These are phyloP conservation scores for Pocillopora damicornis DNA, from an alignment of 64 coral and sea anemone genomes.

Conservation along the genomic window DNA sequence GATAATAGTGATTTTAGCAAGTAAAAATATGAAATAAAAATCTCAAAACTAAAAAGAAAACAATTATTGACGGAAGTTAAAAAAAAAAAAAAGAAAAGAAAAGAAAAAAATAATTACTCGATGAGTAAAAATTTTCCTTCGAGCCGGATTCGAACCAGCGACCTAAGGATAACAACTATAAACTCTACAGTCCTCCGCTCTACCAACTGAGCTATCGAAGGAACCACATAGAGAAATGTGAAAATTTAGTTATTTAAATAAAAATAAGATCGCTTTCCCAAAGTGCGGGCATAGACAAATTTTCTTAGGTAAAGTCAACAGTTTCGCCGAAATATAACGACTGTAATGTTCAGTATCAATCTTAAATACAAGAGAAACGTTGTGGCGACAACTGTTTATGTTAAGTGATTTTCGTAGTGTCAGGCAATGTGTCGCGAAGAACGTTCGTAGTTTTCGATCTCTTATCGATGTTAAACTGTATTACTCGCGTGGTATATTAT, in stretches of 20 bases:
- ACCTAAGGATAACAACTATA: conserved; percentile 34
- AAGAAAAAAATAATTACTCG: not conserved
- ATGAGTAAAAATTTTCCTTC: conserved; percentile 13
- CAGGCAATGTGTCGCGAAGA: too few relatives aligned
- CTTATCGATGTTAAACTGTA: too few relatives aligned
- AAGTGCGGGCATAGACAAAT: too few relatives aligned
- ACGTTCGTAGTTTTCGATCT: too few relatives aligned
- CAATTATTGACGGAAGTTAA: not conserved
- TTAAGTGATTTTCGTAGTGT: too few relatives aligned
- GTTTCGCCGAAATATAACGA: too few relatives aligned
- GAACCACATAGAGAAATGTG: fast-evolving
- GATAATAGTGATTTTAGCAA: not conserved
- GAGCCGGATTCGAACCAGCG: conserved; percentile 92
- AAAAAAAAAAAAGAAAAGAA: conserved; percentile 1
- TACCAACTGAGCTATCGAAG: conserved; percentile 99
- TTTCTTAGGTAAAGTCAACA: too few relatives aligned
- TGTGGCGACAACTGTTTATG: too few relatives aligned
- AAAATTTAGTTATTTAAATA: not conserved
- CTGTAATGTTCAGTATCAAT: too few relatives aligned
- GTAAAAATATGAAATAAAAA: not conserved
- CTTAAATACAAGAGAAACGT: too few relatives aligned
- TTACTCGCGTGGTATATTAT: too few relatives aligned
- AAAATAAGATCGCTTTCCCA: too few relatives aligned
- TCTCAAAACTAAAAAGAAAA: not conserved
- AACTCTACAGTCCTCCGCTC: conserved; percentile 96